phyloP scores from a whole-genome alignment of 2,113 vertebrate genomes.

The Clupea harengus region DNA sequence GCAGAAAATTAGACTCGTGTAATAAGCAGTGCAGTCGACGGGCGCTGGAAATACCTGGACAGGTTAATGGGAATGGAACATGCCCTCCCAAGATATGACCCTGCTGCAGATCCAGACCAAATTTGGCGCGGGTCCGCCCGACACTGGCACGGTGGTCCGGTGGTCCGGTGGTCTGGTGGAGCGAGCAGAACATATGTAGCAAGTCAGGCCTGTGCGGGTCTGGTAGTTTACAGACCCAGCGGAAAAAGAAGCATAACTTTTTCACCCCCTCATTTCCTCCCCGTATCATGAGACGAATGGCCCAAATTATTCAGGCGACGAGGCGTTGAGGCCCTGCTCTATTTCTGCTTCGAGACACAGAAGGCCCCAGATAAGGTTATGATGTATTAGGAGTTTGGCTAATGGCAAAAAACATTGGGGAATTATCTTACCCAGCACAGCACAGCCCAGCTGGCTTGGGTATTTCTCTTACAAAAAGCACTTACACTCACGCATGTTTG shows the following conservation, averaged over 20 bases:
- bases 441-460: conserved; percentile 17
- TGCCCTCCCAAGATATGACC: neutral
- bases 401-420: conserved; percentile 34
- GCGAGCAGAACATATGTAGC: neutral
- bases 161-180: too few relatives aligned
- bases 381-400: conserved; percentile 27
- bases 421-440: conserved; percentile 26
- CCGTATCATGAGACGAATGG: conserved; percentile 23
- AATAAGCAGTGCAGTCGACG: neutral
- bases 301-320: conserved; percentile 42
- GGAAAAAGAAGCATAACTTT: neutral
- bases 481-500: neutral
- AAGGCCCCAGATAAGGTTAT: conserved; percentile 11
- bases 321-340: conserved; percentile 25
- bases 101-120: neutral
- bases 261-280: neutral
- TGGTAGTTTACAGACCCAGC: neutral
- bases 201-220: neutral
- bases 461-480: neutral
- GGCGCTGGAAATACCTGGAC: neutral
- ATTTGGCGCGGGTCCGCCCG: neutral
- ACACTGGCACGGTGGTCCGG: too few relatives aligned
- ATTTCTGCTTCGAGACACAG: conserved; percentile 22
- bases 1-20: neutral
- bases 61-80: neutral